Base-by-base conservation (phyloP, 2,888 invertebrate genomes). In the Drosophila kanekoi region DNA sequence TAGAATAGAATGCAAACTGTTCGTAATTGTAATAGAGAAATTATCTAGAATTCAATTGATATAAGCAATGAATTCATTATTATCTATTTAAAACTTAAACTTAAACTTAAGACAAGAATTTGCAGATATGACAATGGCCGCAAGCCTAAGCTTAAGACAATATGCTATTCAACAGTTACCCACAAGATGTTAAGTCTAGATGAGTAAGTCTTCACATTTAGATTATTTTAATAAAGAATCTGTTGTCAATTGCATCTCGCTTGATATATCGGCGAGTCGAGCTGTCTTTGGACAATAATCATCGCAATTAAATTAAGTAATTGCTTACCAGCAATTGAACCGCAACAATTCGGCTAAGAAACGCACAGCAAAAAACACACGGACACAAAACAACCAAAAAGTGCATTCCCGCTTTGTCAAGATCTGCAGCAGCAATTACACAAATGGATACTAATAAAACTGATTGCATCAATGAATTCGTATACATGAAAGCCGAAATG, bases 341-440 rank as follows among this genome's bases (percentile, higher is more conserved):
- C 40, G 53, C 47, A 59, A 41, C 38, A 44, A 52, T 58, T 45
- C 20, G 33, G 2, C 44, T 14, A 53, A 44, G 38, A 49, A 45
- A 43, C 14, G 35, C 28, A 40, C 6, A 33, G 14, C 14, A 20
- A 5, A 3, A 13, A n/a, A n/a, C n/a, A 23, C 18, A 49, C 18
- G 2, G n/a, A 33, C 18, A 44, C 28, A 13, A 49, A 37, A 18
- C 16, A 33, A 52, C 33, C 41, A 40, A 54, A 33, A 58, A 43
- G n/a, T 18, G 11, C 51, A 66, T 44, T 49, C n/a, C 32, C 18
- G 35, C 8, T 45, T 57, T 53, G 52, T 61, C 43, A 37, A 47
- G 38, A 47, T 48, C 38, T 40, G 35, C 43, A 40, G 35, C 13
- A 41, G 33, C 65, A 76, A 71, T 70, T 53, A 48, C 40, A 43